Conservation (phyloP, 2,888 invertebrate species). For the Dolomedes plantarius region DNA sequence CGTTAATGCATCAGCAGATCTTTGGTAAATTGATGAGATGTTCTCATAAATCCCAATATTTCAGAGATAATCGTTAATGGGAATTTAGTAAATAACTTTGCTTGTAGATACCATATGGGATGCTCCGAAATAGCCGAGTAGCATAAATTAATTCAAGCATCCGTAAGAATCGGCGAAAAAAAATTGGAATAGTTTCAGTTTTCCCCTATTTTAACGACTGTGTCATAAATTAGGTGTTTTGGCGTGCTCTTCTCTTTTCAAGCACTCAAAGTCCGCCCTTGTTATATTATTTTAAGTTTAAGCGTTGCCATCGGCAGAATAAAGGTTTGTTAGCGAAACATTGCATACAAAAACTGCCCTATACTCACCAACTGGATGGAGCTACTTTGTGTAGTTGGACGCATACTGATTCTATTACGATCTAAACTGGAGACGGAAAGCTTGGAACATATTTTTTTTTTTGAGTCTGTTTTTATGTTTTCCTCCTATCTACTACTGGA, state of each 20-base stretch:
- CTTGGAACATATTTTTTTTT: conserved; percentile 35
- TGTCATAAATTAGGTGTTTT: too few species aligned
- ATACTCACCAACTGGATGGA: conserved; percentile 37
- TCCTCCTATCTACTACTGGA: conserved; percentile 42
- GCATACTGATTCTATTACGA: conserved; percentile 60
- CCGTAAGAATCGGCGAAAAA: too few species aligned
- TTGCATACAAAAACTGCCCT: conserved; percentile 8
- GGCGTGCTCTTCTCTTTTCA: not conserved
- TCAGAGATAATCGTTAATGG: too few species aligned
- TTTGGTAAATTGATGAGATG: too few species aligned
- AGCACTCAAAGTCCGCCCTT: not conserved
- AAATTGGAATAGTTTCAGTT: too few species aligned
- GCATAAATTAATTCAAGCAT: too few species aligned
- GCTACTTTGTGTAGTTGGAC: conserved; percentile 51
- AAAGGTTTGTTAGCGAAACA: not conserved
- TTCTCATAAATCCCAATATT: too few species aligned
- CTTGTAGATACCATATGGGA: too few species aligned
- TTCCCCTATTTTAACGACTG: too few species aligned
- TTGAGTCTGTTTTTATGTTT: conserved; percentile 19
- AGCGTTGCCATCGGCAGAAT: not conserved
- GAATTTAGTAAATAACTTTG: too few species aligned
- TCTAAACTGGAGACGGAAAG: conserved; percentile 63
- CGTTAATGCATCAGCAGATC: too few species aligned
- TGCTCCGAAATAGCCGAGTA: too few species aligned
- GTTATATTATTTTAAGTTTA: not conserved